Evolutionary conservation across 2,888 invertebrate genomes (phyloP).

Genomic region (Phyllotreta striolata): DNA sequence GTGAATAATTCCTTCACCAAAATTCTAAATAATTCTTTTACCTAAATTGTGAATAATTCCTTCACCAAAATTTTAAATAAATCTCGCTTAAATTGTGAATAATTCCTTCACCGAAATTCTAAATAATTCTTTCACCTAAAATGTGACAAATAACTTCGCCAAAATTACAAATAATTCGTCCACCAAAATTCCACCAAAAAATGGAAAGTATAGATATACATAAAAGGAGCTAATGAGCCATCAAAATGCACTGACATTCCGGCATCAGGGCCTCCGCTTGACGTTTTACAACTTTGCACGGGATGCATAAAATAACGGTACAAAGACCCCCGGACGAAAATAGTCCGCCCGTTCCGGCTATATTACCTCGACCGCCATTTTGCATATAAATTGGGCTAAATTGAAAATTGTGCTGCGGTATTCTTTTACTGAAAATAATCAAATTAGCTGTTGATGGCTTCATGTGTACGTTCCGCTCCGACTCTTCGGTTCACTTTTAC

Average conservation of each 20-base stretch:
- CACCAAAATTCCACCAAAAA: too few species aligned
- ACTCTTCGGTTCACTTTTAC: too few species aligned
- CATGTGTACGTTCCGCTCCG: conserved; percentile 1
- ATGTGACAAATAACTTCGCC: too few species aligned
- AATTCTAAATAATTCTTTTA: too few species aligned
- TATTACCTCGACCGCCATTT: conserved; percentile 56
- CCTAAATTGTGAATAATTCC: too few species aligned
- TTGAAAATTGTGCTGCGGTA: conserved; percentile 56
- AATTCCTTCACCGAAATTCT: too few species aligned
- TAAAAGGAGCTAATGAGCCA: conserved; percentile 24
- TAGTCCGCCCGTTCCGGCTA: conserved; percentile 36
- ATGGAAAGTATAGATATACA: too few species aligned
- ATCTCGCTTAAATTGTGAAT: too few species aligned
- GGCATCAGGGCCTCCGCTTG: conserved; percentile 30
- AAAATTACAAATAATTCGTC: too few species aligned
- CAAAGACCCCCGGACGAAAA: conserved; percentile 11
- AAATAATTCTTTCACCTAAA: too few species aligned
- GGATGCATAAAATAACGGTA: conserved; percentile 44
- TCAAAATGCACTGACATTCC: conserved; percentile 31
- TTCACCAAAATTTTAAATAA: too few species aligned
- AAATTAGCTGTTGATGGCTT: conserved; percentile 49
- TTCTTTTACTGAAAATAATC: conserved; percentile 52
- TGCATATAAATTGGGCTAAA: conserved; percentile 57
- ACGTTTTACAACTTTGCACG: conserved; percentile 40
- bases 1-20: too few species aligned